phyloP scores from a whole-genome alignment of 2,888 invertebrate species.

The Hermaeophaga mercurialis region DNA sequence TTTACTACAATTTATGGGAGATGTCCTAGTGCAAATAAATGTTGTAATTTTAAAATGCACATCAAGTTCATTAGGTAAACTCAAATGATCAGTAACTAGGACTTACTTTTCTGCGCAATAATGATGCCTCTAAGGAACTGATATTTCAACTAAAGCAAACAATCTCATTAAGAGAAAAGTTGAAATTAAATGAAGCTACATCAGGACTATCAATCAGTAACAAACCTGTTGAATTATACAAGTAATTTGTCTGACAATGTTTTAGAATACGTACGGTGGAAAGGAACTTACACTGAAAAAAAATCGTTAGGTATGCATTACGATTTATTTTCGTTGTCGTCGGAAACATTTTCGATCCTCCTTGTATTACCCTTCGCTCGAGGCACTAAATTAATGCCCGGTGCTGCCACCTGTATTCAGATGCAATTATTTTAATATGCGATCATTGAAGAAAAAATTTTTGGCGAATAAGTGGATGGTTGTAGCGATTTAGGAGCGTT shows the following conservation, averaged over 20 bases:
- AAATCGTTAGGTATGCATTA: no score
- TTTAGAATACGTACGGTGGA: no score
- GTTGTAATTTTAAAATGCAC: background rate
- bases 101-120: background rate
- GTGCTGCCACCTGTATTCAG: conserved; percentile 31
- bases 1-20: no score
- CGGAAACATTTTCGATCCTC: no score
- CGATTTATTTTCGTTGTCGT: no score
- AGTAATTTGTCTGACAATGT: no score
- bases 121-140: conserved; percentile 1
- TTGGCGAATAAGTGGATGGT: conserved; percentile 7
- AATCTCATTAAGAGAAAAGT: conserved; percentile 1
- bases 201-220: background rate
- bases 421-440: conserved; percentile 30
- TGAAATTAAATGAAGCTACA: background rate
- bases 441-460: conserved; percentile 17
- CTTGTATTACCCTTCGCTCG: no score
- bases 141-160: background rate
- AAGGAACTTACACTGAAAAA: no score
- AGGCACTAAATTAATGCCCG: no score
- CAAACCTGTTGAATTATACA: no score
- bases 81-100: background rate
- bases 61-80: conserved; percentile 3
- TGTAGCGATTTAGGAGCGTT: conserved; percentile 15
- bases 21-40: no score